phyloP scores from a whole-genome alignment of 2,888 invertebrate species.

The Meloe dianella region DNA sequence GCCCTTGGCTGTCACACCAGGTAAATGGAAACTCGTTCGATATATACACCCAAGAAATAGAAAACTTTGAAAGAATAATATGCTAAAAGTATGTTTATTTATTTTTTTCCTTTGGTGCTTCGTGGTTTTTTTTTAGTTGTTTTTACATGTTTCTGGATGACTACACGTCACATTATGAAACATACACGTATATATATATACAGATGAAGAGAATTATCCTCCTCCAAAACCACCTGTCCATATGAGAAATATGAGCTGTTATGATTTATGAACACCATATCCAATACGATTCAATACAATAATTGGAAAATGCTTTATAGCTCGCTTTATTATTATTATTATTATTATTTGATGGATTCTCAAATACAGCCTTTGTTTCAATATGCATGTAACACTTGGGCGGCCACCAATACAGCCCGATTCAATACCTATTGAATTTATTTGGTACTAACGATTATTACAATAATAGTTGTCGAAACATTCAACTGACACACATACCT shows the following conservation, averaged over 20 bases:
- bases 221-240: conserved; percentile 25
- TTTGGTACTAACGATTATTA: neutral
- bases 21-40: conserved; percentile 46
- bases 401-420: neutral
- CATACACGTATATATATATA: neutral
- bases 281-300: conserved; percentile 32
- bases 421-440: neutral
- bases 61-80: conserved; percentile 1
- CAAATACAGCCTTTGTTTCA: conserved; percentile 23
- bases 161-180: neutral
- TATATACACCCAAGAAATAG: conserved; percentile 28
- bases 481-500: neutral
- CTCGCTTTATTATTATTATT: conserved; percentile 28
- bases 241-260: conserved; percentile 28
- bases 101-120: no score
- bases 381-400: conserved; percentile 2
- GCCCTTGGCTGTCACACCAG: conserved; percentile 51
- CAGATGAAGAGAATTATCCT: neutral
- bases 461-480: neutral
- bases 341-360: conserved; percentile 23
- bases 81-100: neutral
- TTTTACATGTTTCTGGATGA: conserved; percentile 1
- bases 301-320: conserved; percentile 32
- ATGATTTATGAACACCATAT: conserved; percentile 29
- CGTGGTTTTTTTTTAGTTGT: neutral